These are phyloP conservation scores for Ceryle rudis DNA, from an alignment of 2,797 vertebrate genomes.

Conservation along the genomic window DNA sequence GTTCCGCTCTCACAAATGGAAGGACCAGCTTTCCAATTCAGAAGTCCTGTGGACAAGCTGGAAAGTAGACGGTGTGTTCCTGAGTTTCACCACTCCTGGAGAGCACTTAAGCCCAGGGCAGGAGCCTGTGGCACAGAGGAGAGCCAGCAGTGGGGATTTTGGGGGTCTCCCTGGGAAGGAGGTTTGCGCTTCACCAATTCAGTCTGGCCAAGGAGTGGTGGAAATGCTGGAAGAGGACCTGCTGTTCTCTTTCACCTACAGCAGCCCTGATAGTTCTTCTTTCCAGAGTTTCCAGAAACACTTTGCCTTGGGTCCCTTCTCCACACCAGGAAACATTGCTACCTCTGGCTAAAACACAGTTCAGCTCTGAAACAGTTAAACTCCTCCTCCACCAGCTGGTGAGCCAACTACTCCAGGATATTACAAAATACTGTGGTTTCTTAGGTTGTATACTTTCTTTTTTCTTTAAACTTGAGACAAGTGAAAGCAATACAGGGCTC, in stretches of 20 bases:
- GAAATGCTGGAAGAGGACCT: neutral
- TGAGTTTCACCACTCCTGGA: neutral
- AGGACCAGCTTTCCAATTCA: neutral
- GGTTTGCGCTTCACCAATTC: neutral
- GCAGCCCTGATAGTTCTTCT: neutral
- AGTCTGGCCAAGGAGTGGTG: neutral
- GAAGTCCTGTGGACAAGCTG: neutral
- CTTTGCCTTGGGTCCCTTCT: accelerated
- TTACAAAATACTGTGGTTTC: conserved; percentile 32
- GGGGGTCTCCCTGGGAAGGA: neutral
- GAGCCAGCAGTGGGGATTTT: accelerated
- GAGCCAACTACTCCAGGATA: neutral
- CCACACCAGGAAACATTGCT: neutral
- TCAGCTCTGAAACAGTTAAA: neutral
- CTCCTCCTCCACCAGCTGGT: neutral
- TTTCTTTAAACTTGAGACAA: neutral
- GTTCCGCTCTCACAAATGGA: neutral
- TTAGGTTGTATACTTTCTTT: neutral
- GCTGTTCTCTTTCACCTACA: neutral
- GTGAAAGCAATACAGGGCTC: neutral
- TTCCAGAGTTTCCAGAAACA: neutral
- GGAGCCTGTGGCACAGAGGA: accelerated
- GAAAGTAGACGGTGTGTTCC: neutral
- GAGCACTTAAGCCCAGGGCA: neutral
- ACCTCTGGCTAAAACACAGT: neutral